Conservation (phyloP, 2,888 invertebrate species). For the Dicroscelio sp. region DNA sequence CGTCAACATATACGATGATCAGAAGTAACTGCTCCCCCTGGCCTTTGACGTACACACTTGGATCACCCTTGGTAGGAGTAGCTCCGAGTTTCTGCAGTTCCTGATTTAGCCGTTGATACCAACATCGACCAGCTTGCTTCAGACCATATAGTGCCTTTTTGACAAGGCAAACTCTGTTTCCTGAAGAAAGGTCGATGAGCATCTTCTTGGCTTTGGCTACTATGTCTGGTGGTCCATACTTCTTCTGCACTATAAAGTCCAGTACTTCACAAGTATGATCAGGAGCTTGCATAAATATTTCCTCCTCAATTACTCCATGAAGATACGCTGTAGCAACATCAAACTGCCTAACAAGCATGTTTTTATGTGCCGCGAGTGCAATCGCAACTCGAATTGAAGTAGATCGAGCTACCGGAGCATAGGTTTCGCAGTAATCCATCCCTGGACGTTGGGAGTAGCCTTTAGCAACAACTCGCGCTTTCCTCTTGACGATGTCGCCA, state of each 20-base stretch:
- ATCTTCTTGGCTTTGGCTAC: background rate
- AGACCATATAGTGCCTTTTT: conserved; percentile 61
- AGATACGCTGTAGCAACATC: background rate
- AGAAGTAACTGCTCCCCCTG: background rate
- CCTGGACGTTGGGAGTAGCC: conserved; percentile 79
- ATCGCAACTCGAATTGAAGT: conserved; percentile 44
- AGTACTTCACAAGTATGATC: background rate
- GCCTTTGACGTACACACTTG: conserved; percentile 45
- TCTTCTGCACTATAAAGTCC: background rate
- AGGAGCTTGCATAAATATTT: background rate
- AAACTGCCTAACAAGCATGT: conserved; percentile 5
- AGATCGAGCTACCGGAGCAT: conserved; percentile 73
- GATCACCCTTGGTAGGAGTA: background rate
- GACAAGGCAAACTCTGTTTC: conserved; percentile 42
- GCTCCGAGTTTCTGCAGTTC: conserved; percentile 20
- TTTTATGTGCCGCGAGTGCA: background rate
- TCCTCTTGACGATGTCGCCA: conserved; percentile 66
- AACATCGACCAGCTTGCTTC: conserved; percentile 52
- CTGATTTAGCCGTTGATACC: conserved; percentile 28
- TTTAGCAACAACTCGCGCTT: conserved; percentile 79
- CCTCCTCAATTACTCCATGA: conserved; percentile 12
- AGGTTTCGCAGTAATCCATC: conserved; percentile 76
- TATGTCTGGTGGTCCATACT: background rate
- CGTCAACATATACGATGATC: conserved; percentile 58
- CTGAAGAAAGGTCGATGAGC: background rate